Base-by-base conservation (phyloP, 2,113 vertebrate species). In the Forbesichthys papilliferus region DNA sequence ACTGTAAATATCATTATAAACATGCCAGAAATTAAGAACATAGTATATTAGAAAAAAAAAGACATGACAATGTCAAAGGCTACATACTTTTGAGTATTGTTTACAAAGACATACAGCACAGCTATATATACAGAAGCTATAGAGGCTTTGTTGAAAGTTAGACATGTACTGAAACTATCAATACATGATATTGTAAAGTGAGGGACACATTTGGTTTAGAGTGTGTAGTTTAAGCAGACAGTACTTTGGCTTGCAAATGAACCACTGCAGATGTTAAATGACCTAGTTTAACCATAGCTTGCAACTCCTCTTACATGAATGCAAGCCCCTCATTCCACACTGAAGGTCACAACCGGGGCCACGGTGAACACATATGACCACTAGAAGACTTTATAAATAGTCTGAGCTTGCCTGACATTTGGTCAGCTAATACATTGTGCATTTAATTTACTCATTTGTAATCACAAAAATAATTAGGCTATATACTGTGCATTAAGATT, bases 301-400 rank as follows among this genome's bases (percentile, higher is more conserved):
- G 58, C 1, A 51, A 54, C 69, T 68, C 71, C 67, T 54, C 14
- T 71, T 8, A 11, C 53, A 9, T 46, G 11, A 66, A 20, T 11
- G 64, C 53, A 65, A 67, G 61, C 68, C 68, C 20, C 3, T 14
- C 10, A 14, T 12, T 14, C 49, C 9, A 11, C 49, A 36, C 16
- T 87, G 84, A 88, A 88, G 84, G 86, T 90, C 85, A 84, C 54
- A 9, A 11, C 42, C 13, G 2, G 49, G 11, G 9, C 11, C 48
- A 42, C 52, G 3, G 7, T 59, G 79, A 77, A 75, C 79, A 69
- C 33, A 69, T 18, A 55, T 48, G 48, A 64, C 62, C 14, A 33
- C 55, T 57, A 61, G 54, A 61, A 71, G 71, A 71, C 51, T 65
- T 52, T 86, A 86, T 81, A 83, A 87, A 87, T 90, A 90, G 74